These are phyloP conservation scores for Heliconius sara DNA, from an alignment of 2,888 invertebrate species.

Conservation along the genomic window DNA sequence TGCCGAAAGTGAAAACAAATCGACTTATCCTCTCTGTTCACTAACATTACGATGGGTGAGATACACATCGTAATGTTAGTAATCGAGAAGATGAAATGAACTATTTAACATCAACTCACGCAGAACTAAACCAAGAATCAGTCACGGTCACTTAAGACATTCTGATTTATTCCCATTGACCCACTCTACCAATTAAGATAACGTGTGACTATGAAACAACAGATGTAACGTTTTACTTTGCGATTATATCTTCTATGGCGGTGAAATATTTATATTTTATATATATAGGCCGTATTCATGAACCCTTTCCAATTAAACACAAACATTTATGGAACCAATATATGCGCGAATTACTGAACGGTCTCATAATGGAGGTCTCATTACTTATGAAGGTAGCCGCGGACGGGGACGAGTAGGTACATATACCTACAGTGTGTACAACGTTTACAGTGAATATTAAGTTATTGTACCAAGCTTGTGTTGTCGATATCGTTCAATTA, in stretches of 20 bases:
- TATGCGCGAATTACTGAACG: slow-evolving; percentile 20
- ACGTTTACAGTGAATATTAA: not conserved
- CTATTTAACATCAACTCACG: too few relatives aligned
- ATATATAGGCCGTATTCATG: not conserved
- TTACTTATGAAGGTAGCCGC: not conserved
- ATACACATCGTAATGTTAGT: too few relatives aligned
- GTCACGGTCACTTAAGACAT: not conserved
- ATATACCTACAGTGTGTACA: not conserved
- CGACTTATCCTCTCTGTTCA: not conserved
- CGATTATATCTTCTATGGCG: slow-evolving; percentile 1
- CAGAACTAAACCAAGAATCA: too few relatives aligned
- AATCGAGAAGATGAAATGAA: too few relatives aligned
- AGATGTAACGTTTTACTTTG: slow-evolving; percentile 9
- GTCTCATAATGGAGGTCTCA: slow-evolving; percentile 6
- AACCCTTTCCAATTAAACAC: slow-evolving; percentile 26
- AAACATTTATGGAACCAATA: slow-evolving; percentile 21
- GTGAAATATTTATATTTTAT: slow-evolving; percentile 9
- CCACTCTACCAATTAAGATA: not conserved
- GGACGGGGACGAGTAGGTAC: not conserved
- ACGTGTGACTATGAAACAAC: not conserved
- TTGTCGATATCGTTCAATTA: not conserved
- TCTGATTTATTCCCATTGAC: not conserved
- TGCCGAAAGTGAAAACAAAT: too few relatives aligned
- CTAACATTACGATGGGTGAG: too few relatives aligned
- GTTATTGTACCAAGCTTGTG: not conserved